Conservation (phyloP, 2,113 vertebrate genomes). For the Corythaixoides concolor region DNA sequence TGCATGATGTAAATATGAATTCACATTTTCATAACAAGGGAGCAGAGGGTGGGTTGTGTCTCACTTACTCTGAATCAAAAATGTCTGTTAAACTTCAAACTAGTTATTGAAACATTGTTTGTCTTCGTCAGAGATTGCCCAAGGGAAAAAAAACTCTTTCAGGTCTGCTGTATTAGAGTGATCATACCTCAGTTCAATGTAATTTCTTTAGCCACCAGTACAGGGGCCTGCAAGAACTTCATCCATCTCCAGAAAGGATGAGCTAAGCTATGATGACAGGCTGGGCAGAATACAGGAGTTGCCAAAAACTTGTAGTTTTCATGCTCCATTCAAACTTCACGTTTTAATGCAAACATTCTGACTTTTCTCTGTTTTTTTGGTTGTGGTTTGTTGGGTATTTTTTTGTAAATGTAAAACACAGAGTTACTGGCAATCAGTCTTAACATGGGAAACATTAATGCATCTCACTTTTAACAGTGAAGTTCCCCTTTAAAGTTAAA, state of each 20-base stretch:
- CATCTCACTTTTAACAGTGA: not conserved
- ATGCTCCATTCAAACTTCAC: not conserved
- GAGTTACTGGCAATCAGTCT: not conserved
- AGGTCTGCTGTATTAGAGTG: not conserved
- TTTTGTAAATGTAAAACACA: not conserved
- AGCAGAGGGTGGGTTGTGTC: not conserved
- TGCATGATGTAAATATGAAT: not conserved
- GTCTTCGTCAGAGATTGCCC: not conserved
- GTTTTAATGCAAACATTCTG: not conserved
- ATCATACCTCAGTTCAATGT: not conserved
- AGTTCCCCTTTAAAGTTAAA: slow-evolving; percentile 30
- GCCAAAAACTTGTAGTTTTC: not conserved
- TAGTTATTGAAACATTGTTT: not conserved
- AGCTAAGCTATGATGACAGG: not conserved
- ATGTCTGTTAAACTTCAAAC: not conserved
- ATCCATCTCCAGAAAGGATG: not conserved
- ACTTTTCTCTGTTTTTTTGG: not conserved
- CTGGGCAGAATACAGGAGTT: not conserved
- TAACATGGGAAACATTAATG: slow-evolving; percentile 45
- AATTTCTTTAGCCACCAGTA: not conserved
- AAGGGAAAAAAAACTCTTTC: not conserved
- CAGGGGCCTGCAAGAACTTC: not conserved
- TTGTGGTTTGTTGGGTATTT: not conserved
- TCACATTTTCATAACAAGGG: not conserved
- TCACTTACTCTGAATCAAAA: not conserved